Conservation (phyloP, 1,140 invertebrate species). For the Drosophila lowei region DNA sequence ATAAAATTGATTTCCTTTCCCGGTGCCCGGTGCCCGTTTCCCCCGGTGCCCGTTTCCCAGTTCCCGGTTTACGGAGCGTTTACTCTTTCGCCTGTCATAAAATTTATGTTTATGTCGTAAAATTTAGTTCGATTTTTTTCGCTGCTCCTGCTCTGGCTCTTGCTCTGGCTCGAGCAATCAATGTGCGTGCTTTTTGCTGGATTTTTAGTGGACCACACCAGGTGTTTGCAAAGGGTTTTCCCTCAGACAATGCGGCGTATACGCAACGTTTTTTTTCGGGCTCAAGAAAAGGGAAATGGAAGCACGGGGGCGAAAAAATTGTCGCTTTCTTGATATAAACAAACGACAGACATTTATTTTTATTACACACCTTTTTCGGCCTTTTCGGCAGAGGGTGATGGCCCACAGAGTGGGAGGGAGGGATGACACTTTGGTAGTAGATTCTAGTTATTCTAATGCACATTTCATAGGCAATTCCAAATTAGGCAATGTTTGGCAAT, state of each 20-base stretch:
- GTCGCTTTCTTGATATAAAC: conserved; percentile 81
- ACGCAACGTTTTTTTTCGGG: conserved; percentile 28
- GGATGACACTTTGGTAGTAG: conserved; percentile 54
- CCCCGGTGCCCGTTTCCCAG: conserved; percentile 17
- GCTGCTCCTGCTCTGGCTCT: conserved; percentile 19
- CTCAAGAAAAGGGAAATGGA: neutral
- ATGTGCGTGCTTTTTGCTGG: conserved; percentile 7
- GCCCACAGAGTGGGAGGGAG: no score
- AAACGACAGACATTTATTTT: conserved; percentile 83
- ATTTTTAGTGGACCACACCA: conserved; percentile 43
- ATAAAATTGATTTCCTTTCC: conserved; percentile 82
- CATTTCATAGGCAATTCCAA: conserved; percentile 83
- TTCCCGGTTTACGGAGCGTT: conserved; percentile 10
- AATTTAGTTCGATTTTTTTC: conserved; percentile 74
- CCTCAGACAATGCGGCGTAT: conserved; percentile 31
- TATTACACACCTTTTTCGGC: conserved; percentile 80
- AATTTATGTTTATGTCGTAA: conserved; percentile 83
- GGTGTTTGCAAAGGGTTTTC: conserved; percentile 48
- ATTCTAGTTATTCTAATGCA: conserved; percentile 83
- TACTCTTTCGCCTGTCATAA: conserved; percentile 73
- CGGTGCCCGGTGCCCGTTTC: conserved; percentile 22
- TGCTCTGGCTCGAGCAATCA: neutral
- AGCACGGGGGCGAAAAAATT: conserved; percentile 22
- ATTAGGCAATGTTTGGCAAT: conserved; percentile 81
- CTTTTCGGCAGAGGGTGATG: conserved; percentile 16